phyloP scores from a whole-genome alignment of 2,888 invertebrate species.

The Corbicula japonica region DNA sequence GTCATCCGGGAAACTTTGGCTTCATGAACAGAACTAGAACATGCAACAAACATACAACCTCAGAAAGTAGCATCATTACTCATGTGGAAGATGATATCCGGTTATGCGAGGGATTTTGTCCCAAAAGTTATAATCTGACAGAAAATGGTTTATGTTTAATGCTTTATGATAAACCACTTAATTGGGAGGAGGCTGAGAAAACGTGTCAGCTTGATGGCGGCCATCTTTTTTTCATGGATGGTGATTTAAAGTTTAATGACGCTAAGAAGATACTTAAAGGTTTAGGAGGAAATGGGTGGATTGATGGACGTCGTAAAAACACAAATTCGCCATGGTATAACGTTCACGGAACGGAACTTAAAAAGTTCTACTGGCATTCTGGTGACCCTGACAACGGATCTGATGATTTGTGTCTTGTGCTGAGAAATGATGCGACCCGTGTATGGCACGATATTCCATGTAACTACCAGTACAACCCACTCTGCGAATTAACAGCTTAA shows the following conservation, averaged over 20 bases:
- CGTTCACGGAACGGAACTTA: background rate
- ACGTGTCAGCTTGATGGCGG: constrained; percentile 26
- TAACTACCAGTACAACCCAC: too few species aligned
- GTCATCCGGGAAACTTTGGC: background rate
- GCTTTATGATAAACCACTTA: background rate
- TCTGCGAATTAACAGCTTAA: too few species aligned
- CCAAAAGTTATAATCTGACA: constrained; percentile 6
- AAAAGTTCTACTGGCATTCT: background rate
- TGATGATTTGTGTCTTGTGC: constrained; percentile 4
- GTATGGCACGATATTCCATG: too few species aligned
- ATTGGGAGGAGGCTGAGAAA: background rate
- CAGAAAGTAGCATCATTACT: too few species aligned
- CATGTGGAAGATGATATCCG: too few species aligned
- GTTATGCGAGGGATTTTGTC: constrained; percentile 33
- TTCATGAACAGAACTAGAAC: background rate
- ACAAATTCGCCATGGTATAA: constrained; percentile 12
- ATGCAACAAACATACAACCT: background rate
- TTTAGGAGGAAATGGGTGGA: background rate
- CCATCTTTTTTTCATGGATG: constrained; percentile 19
- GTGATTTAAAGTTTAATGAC: constrained; percentile 5
- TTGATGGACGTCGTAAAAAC: constrained; percentile 24
- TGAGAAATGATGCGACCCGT: too few species aligned
- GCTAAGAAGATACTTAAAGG: background rate
- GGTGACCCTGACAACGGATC: background rate
- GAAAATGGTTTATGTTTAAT: constrained; percentile 25